Evolutionary conservation across 2,797 vertebrate species (phyloP).

Genomic region (Catharus ustulatus): DNA sequence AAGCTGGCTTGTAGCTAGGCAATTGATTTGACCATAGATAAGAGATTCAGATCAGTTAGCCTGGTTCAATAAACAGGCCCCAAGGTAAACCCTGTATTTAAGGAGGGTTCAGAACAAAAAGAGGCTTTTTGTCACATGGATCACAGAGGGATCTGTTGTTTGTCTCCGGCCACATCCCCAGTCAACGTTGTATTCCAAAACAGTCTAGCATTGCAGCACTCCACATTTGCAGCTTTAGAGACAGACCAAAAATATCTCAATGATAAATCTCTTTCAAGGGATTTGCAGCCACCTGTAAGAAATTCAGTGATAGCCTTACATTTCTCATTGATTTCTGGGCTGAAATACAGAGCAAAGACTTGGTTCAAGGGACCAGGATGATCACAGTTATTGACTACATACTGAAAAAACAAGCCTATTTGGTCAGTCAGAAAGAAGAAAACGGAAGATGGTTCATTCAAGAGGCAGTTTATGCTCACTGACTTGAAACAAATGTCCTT

Average conservation of each 20-base stretch:
- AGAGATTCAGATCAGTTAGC: too few species aligned
- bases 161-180: too few species aligned
- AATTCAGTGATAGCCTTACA: not conserved
- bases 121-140: too few species aligned
- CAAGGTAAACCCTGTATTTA: too few species aligned
- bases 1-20: too few species aligned
- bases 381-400: not conserved
- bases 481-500: conserved; percentile 19
- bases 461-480: not conserved
- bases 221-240: not conserved
- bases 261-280: not conserved
- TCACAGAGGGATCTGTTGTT: too few species aligned
- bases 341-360: not conserved
- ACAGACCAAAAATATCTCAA: not conserved
- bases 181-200: not conserved
- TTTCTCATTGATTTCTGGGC: not conserved
- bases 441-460: not conserved
- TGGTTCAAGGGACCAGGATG: not conserved
- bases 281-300: not conserved
- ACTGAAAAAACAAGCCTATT: conserved; percentile 13
- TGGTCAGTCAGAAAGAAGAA: conserved; percentile 21
- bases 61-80: too few species aligned
- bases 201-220: not conserved
- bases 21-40: too few species aligned
- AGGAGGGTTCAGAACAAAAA: too few species aligned